A percentile compares a stretch with the other conserved stretches of the same genome.
Evolutionary conservation across 2,113 vertebrate genomes (phyloP).

Genomic region (Amphilophus citrinellus): DNA sequence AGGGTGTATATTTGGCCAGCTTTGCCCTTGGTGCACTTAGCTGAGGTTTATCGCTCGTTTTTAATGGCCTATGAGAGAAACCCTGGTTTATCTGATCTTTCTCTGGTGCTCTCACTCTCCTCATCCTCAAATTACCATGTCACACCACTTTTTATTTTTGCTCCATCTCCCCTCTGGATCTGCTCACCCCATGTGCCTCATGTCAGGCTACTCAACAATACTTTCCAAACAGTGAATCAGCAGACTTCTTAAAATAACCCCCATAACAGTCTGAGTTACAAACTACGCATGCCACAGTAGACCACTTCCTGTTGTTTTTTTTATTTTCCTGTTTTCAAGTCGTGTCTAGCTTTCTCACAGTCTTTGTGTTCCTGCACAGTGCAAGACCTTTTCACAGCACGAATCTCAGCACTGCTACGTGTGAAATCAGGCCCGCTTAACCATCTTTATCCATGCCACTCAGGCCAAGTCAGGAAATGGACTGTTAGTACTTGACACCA

Average conservation of each 20-base stretch:
- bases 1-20: conserved; percentile 34
- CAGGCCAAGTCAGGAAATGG: conserved; percentile 15
- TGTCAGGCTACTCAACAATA: background rate
- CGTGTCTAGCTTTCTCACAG: conserved; percentile 6
- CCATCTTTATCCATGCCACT: conserved; percentile 23
- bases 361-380: conserved; percentile 6
- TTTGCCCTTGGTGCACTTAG: conserved; percentile 30
- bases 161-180: background rate
- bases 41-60: conserved; percentile 16
- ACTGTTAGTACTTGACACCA: conserved; percentile 53
- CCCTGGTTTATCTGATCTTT: conserved; percentile 20
- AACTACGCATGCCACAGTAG: background rate
- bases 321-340: background rate
- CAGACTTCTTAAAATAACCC: conserved; percentile 15
- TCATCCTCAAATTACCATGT: conserved; percentile 15
- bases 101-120: conserved; percentile 5
- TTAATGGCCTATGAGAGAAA: conserved; percentile 43
- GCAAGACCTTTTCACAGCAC: background rate
- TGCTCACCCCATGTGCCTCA: conserved; percentile 1
- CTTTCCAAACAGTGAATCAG: background rate
- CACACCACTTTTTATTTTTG: conserved; percentile 20
- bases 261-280: background rate
- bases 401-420: conserved; percentile 20
- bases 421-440: conserved; percentile 27
- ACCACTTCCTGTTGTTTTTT: conserved; percentile 11